Percentiles rank a stretch among this genome's conserved stretches.
phyloP scores from a whole-genome alignment of 2,888 invertebrate species.

The Calliopum simillimum region DNA sequence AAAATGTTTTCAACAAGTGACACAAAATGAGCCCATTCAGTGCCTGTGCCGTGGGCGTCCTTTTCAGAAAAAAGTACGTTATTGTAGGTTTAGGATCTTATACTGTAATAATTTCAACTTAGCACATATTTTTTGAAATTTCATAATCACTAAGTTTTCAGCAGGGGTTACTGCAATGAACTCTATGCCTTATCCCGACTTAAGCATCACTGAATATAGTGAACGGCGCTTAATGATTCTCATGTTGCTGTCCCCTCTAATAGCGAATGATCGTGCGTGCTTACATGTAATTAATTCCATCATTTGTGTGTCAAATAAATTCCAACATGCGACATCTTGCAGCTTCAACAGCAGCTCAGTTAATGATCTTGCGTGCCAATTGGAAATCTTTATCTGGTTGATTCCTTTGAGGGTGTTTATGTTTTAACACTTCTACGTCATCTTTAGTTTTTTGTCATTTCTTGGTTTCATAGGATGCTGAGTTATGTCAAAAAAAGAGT shows the following conservation, averaged over 20 bases:
- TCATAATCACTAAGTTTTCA: no score
- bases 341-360: background rate
- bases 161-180: no score
- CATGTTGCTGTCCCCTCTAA: background rate
- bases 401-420: background rate
- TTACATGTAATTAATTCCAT: constrained; percentile 51
- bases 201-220: no score
- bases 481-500: background rate
- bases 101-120: no score
- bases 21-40: no score
- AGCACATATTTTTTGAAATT: no score
- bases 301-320: constrained; percentile 60
- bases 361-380: background rate
- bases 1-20: no score
- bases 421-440: constrained; percentile 24
- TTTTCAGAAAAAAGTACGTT: no score
- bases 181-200: no score
- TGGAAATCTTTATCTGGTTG: background rate
- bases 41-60: no score
- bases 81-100: no score
- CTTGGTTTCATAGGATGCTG: background rate
- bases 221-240: constrained; percentile 4
- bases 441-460: background rate
- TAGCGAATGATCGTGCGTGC: constrained; percentile 41
- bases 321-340: constrained; percentile 51